Percentiles rank a stretch among this genome's conserved stretches.
Conservation (phyloP, 2,797 vertebrate species). For the Notoglanidium macrostoma region DNA sequence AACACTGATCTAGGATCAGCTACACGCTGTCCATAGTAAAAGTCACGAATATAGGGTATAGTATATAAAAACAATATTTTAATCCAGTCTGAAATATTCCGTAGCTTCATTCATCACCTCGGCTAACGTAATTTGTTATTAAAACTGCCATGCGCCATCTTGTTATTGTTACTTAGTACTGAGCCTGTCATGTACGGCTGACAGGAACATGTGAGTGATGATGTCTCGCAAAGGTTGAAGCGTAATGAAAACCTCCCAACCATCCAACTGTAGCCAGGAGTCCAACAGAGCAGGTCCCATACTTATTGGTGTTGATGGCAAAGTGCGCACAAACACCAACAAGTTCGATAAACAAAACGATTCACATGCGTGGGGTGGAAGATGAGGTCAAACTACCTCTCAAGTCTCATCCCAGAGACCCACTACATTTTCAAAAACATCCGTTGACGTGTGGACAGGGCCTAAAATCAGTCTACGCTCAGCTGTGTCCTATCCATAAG, state of each 20-base stretch:
- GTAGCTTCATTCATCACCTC: neutral
- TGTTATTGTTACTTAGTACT: neutral
- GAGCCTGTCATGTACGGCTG: neutral
- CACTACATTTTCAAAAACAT: neutral
- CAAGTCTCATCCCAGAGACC: neutral
- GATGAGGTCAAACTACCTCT: too few species aligned
- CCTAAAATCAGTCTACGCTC: neutral
- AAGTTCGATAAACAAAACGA: too few species aligned
- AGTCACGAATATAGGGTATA: neutral
- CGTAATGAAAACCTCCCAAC: neutral
- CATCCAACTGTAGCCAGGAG: neutral
- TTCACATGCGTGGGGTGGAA: too few species aligned
- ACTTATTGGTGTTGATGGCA: too few species aligned
- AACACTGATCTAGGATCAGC: constrained; percentile 3
- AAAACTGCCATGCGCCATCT: neutral
- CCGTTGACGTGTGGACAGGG: neutral
- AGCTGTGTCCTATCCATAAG: neutral
- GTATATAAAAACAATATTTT: neutral
- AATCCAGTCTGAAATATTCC: neutral
- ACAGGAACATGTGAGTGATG: neutral
- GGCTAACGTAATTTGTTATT: neutral
- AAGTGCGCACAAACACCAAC: too few species aligned
- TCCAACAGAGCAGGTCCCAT: too few species aligned
- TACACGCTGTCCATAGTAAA: neutral
- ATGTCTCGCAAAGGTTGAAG: neutral